Evolutionary conservation across 1,140 invertebrate species (phyloP), one percentile per base, ranked within the genome.

Genomic region (Temnothorax longispinosus): DNA sequence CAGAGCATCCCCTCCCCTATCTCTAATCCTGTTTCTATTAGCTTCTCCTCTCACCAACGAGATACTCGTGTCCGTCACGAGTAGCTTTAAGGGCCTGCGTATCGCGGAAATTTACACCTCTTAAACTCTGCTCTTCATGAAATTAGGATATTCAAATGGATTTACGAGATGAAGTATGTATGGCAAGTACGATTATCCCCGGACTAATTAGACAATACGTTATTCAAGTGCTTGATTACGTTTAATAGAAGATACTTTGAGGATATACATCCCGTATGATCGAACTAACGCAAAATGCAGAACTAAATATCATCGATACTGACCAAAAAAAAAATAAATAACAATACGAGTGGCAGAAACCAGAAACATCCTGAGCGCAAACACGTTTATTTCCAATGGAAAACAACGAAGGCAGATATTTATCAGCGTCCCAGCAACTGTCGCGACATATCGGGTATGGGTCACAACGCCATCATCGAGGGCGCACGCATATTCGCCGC

Each of bases 371-470:
- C 80, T 60, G 58, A 50, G 72, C 54, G 69, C 41, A 69, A 80
- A 54, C 62, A 35, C 62, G 41, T 84, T 74, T 82, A 74, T 74
- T 84, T 21, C 21, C 64, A 69, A 21, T 13, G 41, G n/a, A 50
- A 84, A 84, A 84, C 54, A 84, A 84, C 80, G 80, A 75, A 62
- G 56, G 69, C 8, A 84, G 69, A 84, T 84, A 75, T 84, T 84
- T 84, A 84, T 84, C 80, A 84, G 80, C 67, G 56, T 75, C 38
- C 54, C 32, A 54, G 69, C 54, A 75, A 84, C 80, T 84, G 80
- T 84, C 80, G 56, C 54, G 69, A 84, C 80, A 75, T n/a, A 75
- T 84, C 69, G 69, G 69, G 54, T 27, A 11, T 13, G 58, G 69
- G 80, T 84, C 54, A 69, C 80, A 58, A 44, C 80, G 67, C 56